These are phyloP conservation scores for Thamnophis sirtalis DNA, from an alignment of 2,113 vertebrate species.

Conservation along the genomic window DNA sequence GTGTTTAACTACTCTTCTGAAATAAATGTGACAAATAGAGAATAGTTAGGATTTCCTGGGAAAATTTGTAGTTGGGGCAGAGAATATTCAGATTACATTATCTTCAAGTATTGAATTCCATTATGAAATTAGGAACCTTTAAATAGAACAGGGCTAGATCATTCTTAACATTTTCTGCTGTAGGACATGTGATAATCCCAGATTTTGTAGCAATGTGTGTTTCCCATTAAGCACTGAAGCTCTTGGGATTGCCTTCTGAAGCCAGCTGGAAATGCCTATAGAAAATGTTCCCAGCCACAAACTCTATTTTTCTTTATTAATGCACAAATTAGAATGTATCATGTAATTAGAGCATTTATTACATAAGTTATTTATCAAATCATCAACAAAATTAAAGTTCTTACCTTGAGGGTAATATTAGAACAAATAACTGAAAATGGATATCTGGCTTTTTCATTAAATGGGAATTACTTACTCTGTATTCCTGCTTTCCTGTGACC, in stretches of 20 bases:
- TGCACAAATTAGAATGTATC: neutral
- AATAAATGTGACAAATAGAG: neutral
- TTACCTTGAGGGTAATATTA: neutral
- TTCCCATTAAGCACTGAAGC: constrained; percentile 32
- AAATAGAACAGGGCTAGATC: constrained; percentile 30
- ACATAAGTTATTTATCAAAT: neutral
- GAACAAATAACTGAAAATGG: neutral
- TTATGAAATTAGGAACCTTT: constrained; percentile 16
- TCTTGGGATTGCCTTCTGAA: constrained; percentile 21
- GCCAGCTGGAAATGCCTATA: constrained; percentile 48
- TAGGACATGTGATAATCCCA: constrained; percentile 20
- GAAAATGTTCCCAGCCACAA: constrained; percentile 26
- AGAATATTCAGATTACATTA: neutral
- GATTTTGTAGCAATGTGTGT: constrained; percentile 35
- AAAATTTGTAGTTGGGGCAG: neutral
- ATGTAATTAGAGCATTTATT: neutral
- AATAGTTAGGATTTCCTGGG: neutral
- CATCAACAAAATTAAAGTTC: neutral
- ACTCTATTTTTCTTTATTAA: neutral
- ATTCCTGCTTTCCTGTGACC: neutral
- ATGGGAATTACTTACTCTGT: neutral
- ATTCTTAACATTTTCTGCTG: constrained; percentile 20
- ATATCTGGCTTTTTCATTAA: neutral
- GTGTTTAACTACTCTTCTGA: neutral
- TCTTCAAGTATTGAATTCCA: constrained; percentile 26